Evolutionary conservation across 2,888 invertebrate species (phyloP).

Genomic region (Tipula lateralis): DNA sequence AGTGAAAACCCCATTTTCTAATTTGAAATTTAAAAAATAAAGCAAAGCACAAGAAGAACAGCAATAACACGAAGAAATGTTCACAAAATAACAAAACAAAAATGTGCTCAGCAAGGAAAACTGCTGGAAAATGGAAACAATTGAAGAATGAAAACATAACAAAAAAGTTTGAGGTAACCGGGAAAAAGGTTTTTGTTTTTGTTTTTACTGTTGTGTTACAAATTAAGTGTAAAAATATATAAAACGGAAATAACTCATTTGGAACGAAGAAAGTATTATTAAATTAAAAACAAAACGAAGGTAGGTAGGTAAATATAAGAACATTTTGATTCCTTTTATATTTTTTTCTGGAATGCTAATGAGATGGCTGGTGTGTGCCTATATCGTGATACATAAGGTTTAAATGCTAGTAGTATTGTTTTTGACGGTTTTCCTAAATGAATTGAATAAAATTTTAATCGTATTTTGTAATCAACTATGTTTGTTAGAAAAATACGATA

Average conservation of each 20-base stretch:
- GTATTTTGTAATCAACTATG: not conserved
- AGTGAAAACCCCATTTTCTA: not conserved
- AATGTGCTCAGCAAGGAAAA: not conserved
- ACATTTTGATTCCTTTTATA: not conserved
- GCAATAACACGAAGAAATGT: not conserved
- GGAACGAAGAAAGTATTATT: slow-evolving; percentile 24
- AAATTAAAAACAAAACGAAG: not conserved
- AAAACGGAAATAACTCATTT: slow-evolving; percentile 14
- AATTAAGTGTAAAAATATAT: slow-evolving; percentile 24
- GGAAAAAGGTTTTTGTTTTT: not conserved
- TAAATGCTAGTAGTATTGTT: not conserved
- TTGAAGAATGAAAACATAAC: not conserved
- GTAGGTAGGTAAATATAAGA: slow-evolving; percentile 5
- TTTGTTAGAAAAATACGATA: not conserved
- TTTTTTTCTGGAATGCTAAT: not conserved
- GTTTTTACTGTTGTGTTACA: not conserved
- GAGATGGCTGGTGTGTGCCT: not conserved
- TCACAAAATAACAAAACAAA: not conserved
- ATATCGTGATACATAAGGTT: not conserved
- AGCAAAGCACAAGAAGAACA: not conserved
- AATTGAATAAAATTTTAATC: not conserved
- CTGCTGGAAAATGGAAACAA: slow-evolving; percentile 7
- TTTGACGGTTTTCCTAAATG: not conserved
- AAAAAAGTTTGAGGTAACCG: not conserved
- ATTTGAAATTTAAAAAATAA: not conserved